A percentile compares a stretch with the other conserved stretches of the same genome.
Conservation (phyloP, 2,113 vertebrate species). For the Dissostichus mawsoni region DNA sequence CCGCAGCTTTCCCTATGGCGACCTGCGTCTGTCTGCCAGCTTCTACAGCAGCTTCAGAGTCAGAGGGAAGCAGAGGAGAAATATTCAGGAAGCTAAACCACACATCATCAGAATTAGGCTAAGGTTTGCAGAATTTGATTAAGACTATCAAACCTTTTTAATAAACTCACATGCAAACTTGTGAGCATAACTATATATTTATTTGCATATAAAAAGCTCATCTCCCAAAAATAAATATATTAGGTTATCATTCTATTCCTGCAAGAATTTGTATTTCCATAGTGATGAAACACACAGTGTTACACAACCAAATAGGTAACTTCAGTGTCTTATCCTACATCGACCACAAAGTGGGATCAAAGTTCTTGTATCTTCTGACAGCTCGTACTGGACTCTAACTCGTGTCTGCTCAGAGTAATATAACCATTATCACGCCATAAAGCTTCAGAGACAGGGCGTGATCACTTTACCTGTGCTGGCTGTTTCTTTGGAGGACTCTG, state of each 20-base stretch:
- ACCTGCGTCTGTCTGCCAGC: constrained; percentile 80
- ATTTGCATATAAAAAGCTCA: neutral
- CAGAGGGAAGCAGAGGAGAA: constrained; percentile 37
- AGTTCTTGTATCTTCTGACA: neutral
- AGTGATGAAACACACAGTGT: neutral
- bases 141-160: neutral
- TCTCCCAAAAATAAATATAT: too few relatives aligned
- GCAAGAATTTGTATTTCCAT: neutral
- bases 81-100: neutral
- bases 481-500: constrained; percentile 84
- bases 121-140: neutral
- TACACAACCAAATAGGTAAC: neutral
- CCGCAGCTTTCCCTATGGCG: constrained; percentile 78
- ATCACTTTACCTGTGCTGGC: constrained; percentile 72
- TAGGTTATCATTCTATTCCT: neutral
- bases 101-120: neutral
- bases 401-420: neutral
- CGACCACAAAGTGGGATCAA: neutral
- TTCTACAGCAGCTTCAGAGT: constrained; percentile 79
- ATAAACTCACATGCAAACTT: neutral
- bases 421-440: neutral
- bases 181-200: neutral
- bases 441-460: neutral
- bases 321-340: neutral
- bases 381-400: neutral